Percentiles rank a stretch among this genome's conserved stretches.
Conservation (phyloP, 1,140 invertebrate genomes). For the Pseudomyrmex flavicornis region DNA sequence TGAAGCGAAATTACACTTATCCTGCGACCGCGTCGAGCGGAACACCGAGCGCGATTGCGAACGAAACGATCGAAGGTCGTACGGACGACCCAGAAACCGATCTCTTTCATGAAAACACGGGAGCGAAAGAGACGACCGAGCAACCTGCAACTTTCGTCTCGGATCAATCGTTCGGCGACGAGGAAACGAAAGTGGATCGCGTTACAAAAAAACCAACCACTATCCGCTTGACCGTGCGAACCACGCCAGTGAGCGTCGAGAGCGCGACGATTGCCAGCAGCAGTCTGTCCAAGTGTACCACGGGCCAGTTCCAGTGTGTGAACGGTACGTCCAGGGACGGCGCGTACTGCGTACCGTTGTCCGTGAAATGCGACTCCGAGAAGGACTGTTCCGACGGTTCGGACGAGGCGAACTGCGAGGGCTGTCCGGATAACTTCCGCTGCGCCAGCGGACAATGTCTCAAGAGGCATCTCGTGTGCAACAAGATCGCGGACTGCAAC, state of each 20-base stretch:
- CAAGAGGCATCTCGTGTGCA: constrained; percentile 89
- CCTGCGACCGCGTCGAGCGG: not conserved
- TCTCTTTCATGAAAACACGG: not conserved
- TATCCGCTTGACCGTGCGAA: not conserved
- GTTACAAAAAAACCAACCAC: constrained; percentile 21
- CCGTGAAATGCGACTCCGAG: constrained; percentile 87
- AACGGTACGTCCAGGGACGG: constrained; percentile 87
- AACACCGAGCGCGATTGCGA: not conserved
- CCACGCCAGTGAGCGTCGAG: constrained; percentile 28
- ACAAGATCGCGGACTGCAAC: constrained; percentile 89
- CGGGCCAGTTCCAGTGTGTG: constrained; percentile 87
- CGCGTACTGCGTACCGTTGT: constrained; percentile 86
- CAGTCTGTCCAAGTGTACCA: constrained; percentile 85
- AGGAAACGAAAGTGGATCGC: constrained; percentile 16
- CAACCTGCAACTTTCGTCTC: constrained; percentile 7
- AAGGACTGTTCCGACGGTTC: constrained; percentile 88
- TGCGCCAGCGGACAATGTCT: constrained; percentile 91
- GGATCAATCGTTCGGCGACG: not conserved
- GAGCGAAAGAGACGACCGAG: constrained; percentile 1
- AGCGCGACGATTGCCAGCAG: not conserved
- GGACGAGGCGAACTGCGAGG: constrained; percentile 87
- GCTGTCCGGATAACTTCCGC: constrained; percentile 87
- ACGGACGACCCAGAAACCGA: not conserved
- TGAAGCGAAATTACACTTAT: constrained; percentile 52
- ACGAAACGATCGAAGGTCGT: constrained; percentile 5